Evolutionary conservation across 2,888 invertebrate genomes (phyloP).

Genomic region (Eupithecia tripunctaria): DNA sequence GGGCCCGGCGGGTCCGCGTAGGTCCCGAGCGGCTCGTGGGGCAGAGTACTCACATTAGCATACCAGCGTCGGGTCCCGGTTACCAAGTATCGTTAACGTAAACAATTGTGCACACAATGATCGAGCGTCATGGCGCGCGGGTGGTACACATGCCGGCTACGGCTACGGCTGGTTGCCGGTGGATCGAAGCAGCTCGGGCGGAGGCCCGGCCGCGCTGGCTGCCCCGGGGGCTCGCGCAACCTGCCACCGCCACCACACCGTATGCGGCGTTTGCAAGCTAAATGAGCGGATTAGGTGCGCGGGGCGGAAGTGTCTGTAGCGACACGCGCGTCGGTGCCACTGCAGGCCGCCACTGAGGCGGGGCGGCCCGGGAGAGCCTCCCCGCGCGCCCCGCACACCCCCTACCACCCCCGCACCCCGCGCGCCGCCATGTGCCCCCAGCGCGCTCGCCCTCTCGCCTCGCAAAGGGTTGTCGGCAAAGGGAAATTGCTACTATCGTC

Average conservation of each 20-base stretch:
- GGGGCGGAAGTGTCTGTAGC: slow-evolving; percentile 81
- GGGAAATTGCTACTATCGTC: slow-evolving; percentile 74
- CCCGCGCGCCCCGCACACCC: slow-evolving; percentile 56
- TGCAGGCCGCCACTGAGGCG: slow-evolving; percentile 84
- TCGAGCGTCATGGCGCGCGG: slow-evolving; percentile 66
- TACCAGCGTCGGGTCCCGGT: slow-evolving; percentile 80
- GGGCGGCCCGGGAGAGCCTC: slow-evolving; percentile 79
- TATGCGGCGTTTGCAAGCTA: slow-evolving; percentile 78
- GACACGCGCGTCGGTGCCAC: slow-evolving; percentile 83
- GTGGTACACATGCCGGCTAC: slow-evolving; percentile 67
- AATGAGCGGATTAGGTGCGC: slow-evolving; percentile 79
- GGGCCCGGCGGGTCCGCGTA: slow-evolving; percentile 13
- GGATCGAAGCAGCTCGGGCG: slow-evolving; percentile 69
- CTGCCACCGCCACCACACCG: slow-evolving; percentile 73
- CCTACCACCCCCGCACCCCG: slow-evolving; percentile 53
- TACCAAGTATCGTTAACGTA: slow-evolving; percentile 81
- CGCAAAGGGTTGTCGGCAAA: slow-evolving; percentile 80
- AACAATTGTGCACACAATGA: slow-evolving; percentile 78
- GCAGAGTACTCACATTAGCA: slow-evolving; percentile 80
- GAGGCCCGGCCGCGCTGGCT: slow-evolving; percentile 70
- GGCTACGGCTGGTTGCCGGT: slow-evolving; percentile 47
- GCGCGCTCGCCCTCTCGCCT: slow-evolving; percentile 68
- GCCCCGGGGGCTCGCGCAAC: slow-evolving; percentile 73
- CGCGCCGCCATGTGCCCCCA: slow-evolving; percentile 75
- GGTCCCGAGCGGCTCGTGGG: slow-evolving; percentile 35